A percentile compares a stretch with the other conserved stretches of the same genome.
These are phyloP conservation scores for Mesoclemmys tuberculata DNA, from an alignment of 2,113 vertebrate species.

Conservation along the genomic window DNA sequence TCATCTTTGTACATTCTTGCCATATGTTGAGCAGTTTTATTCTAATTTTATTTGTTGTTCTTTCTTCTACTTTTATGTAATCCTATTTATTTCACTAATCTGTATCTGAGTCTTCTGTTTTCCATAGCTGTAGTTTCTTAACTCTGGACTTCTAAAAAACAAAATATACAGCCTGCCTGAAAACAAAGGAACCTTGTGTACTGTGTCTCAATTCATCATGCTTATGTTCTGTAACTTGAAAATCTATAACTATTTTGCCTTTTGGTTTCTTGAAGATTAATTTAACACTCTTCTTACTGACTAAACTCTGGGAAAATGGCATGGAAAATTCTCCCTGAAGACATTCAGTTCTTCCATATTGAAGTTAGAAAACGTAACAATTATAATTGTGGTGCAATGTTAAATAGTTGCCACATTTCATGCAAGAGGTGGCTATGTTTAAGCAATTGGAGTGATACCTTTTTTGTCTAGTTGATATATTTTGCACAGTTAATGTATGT, in stretches of 20 bases:
- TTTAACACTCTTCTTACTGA: background rate
- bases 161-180: background rate
- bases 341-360: background rate
- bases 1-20: background rate
- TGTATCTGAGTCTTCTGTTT: background rate
- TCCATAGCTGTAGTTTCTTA: background rate
- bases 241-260: background rate
- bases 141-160: background rate
- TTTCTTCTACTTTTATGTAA: background rate
- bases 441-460: background rate
- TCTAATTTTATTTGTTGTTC: background rate
- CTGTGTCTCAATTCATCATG: background rate
- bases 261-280: background rate
- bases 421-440: background rate
- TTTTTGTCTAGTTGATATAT: background rate
- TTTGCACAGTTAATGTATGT: background rate
- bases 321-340: background rate
- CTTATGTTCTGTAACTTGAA: too few species aligned
- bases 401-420: background rate
- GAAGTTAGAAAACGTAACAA: background rate
- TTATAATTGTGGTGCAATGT: background rate
- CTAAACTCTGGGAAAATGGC: background rate
- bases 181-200: fast-evolving
- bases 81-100: fast-evolving
- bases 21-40: background rate